Evolutionary conservation across 2,888 invertebrate genomes (phyloP).

Genomic region (Gisinianus flammeolus): DNA sequence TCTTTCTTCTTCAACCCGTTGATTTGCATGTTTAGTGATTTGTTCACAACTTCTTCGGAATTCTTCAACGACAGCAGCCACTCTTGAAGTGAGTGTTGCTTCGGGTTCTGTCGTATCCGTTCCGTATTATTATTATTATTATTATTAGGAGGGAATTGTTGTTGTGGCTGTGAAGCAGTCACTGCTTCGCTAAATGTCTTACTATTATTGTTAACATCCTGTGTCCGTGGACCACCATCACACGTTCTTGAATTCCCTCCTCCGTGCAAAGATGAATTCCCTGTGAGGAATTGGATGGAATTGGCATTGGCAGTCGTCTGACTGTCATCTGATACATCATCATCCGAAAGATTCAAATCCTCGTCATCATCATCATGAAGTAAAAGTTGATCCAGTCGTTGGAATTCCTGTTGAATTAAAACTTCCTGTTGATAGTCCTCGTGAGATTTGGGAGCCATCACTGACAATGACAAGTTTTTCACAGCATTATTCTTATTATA

Average conservation of each 20-base stretch:
- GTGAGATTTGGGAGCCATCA: background rate
- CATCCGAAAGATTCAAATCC: background rate
- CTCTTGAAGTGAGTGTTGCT: background rate
- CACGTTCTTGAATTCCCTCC: no score
- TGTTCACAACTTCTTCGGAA: slow-evolving; percentile 6
- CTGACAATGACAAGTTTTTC: background rate
- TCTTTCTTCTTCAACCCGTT: background rate
- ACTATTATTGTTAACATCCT: no score
- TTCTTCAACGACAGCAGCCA: slow-evolving; percentile 10
- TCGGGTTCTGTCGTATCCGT: background rate
- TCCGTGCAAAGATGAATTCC: no score
- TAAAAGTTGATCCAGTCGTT: slow-evolving; percentile 30
- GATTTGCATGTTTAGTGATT: background rate
- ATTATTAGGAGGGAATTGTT: background rate
- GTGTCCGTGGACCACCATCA: no score
- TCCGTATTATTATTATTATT: background rate
- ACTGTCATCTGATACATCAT: background rate
- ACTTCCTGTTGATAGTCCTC: slow-evolving; percentile 36
- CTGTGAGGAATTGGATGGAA: no score
- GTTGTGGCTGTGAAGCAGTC: background rate
- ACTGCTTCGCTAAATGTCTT: background rate
- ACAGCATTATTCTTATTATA: background rate
- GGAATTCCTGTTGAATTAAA: slow-evolving; percentile 35
- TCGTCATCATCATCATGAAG: slow-evolving; percentile 33
- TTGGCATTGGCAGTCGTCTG: background rate